A percentile compares a stretch with the other conserved stretches of the same genome.
Conservation (phyloP, 2,888 invertebrate genomes). For the Falcaria lacertinaria region DNA sequence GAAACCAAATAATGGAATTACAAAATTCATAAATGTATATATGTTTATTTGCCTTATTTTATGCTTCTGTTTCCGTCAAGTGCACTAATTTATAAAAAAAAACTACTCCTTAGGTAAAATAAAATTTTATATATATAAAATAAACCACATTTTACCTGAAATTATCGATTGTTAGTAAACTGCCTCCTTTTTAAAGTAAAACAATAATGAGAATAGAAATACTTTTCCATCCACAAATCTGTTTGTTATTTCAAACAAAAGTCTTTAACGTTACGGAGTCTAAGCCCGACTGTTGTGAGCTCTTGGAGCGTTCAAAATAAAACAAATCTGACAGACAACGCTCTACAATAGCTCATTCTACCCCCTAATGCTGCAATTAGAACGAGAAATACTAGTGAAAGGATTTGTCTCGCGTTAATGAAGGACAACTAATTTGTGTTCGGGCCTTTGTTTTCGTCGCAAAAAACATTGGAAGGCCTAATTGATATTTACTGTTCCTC, state of each 20-base stretch:
- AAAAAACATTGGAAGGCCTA: conserved; percentile 42
- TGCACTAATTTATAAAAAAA: too few relatives aligned
- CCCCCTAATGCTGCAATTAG: conserved; percentile 68
- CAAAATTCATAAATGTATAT: too few relatives aligned
- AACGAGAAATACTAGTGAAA: conserved; percentile 56
- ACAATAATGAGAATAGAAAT: conserved; percentile 19
- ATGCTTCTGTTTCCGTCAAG: too few relatives aligned
- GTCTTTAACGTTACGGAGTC: conserved; percentile 32
- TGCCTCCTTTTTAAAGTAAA: background rate
- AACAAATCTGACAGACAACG: conserved; percentile 45
- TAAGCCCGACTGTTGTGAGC: conserved; percentile 42
- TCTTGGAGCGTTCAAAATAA: conserved; percentile 53
- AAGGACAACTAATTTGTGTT: conserved; percentile 56
- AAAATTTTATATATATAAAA: too few relatives aligned
- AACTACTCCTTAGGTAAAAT: too few relatives aligned
- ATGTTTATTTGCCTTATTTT: too few relatives aligned
- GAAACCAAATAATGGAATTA: background rate
- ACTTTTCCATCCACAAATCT: conserved; percentile 24
- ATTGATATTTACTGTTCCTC: conserved; percentile 48
- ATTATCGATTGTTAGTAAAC: background rate
- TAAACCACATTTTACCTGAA: too few relatives aligned
- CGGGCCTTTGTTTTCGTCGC: conserved; percentile 35
- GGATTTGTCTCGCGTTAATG: conserved; percentile 69
- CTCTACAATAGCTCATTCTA: conserved; percentile 61
- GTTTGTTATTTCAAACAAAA: conserved; percentile 36